These are phyloP conservation scores for Dolichallabes microphthalmus DNA, from an alignment of 2,113 vertebrate species.

Conservation along the genomic window DNA sequence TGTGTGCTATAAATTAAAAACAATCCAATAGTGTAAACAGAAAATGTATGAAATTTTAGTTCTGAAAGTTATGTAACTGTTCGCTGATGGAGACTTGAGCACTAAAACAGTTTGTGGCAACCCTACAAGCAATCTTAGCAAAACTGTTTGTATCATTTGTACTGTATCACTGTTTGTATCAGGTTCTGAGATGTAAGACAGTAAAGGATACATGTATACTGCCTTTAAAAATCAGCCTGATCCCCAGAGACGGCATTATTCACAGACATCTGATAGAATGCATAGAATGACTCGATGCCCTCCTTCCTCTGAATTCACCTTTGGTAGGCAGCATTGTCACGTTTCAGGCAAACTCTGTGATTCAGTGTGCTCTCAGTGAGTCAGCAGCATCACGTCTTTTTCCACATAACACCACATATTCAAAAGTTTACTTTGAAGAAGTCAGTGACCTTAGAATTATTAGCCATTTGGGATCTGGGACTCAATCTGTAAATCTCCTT, in stretches of 20 bases:
- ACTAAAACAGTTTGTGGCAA: too few relatives aligned
- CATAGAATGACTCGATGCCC: neutral
- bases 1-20: too few relatives aligned
- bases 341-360: neutral
- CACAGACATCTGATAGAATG: neutral
- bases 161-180: too few relatives aligned
- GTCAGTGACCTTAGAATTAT: neutral
- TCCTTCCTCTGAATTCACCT: constrained; percentile 1
- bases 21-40: too few relatives aligned
- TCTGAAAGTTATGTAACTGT: too few relatives aligned
- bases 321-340: constrained; percentile 8
- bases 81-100: too few relatives aligned
- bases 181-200: neutral
- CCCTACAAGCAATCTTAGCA: too few relatives aligned
- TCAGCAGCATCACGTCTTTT: neutral
- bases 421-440: neutral
- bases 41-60: too few relatives aligned
- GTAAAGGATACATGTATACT: neutral
- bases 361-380: neutral
- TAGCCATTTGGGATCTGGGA: neutral
- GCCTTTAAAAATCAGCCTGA: neutral
- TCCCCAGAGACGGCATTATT: neutral
- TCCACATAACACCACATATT: neutral
- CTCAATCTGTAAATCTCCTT: neutral
- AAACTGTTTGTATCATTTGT: too few relatives aligned